Evolutionary conservation across 2,797 vertebrate species (phyloP), one percentile per base, ranked within the genome.

Genomic region (Hoplostethus atlanticus): DNA sequence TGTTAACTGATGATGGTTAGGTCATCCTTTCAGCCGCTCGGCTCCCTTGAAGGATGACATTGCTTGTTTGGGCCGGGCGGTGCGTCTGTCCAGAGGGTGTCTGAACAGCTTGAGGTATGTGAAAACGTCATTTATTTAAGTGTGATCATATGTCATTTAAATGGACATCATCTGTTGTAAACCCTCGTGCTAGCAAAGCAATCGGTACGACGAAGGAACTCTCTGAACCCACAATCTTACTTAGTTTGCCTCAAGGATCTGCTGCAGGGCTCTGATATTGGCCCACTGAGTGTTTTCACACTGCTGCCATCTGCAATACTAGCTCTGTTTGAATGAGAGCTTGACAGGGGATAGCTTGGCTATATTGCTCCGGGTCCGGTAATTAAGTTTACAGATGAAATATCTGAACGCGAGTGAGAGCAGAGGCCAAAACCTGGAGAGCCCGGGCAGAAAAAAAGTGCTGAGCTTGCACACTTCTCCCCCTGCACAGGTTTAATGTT

Each of bases 321-420:
- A 12, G 78, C 69, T 79, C 56, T 67, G 61, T 73, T 83, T 92
- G 92, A 92, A 92, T 91, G 92, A 92, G 87, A 88, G 88, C 73
- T 90, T 88, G 90, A 91, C 90, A 89, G 81, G 68, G 85, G 88
- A 89, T 90, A 90, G 81, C 80, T 84, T 61, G 80, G 78, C 89
- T 56, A 76, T 76, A 73, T 84, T 65, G 84, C 91, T 87, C 75
- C 70, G 57, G 82, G 77, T 89, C 84, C 82, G 86, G 88, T 93
- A 92, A 94, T 95, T 94, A 94, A 91, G 91, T 94, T 93, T 90
- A 89, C 86, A 87, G 90, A 94, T 92, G 89, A 91, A 93, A 93
- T 92, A 92, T 92, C 84, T 71, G 88, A 90, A 88, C 73, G 80
- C 76, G 84, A 86, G 89, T 75, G 81, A 91, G 84, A 74, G 76